phyloP scores from a whole-genome alignment of 92 coral and sea anemone genomes.

The Pocillopora grandis region DNA sequence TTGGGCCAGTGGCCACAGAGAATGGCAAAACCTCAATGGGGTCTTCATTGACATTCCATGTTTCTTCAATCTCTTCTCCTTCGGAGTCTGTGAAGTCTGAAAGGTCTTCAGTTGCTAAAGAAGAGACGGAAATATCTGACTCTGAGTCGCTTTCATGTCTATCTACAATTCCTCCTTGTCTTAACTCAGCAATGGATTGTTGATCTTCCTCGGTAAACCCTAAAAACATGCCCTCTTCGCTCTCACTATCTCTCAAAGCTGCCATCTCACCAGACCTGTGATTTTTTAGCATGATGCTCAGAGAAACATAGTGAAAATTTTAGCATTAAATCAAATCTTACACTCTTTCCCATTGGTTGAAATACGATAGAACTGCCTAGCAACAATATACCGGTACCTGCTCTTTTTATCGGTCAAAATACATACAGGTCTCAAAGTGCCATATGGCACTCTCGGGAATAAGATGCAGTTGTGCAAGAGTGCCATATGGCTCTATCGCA shows the following conservation, averaged over 20 bases:
- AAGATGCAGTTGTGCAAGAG: conserved; percentile 32
- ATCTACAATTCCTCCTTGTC: conserved; percentile 3
- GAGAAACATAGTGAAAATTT: conserved; percentile 14
- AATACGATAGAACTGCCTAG: conserved; percentile 5
- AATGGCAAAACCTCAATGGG: background rate
- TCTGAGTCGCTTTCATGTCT: conserved; percentile 12
- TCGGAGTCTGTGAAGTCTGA: background rate
- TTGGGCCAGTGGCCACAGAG: too few species aligned
- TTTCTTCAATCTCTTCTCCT: background rate
- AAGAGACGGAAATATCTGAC: conserved; percentile 46
- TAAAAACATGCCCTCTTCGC: conserved; percentile 35
- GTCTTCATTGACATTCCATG: conserved; percentile 17
- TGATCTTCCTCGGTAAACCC: conserved; percentile 36
- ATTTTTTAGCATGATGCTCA: conserved; percentile 24
- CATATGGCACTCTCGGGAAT: conserved; percentile 47
- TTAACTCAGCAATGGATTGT: conserved; percentile 20
- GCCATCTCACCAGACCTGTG: background rate
- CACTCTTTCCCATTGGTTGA: conserved; percentile 43
- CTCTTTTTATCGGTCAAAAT: conserved; percentile 34
- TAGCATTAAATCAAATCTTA: conserved; percentile 29
- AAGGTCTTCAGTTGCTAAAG: background rate
- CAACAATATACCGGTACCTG: conserved; percentile 1
- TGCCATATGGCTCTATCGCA: conserved; percentile 40
- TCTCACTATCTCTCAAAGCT: conserved; percentile 12
- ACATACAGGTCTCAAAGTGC: conserved; percentile 20